Conservation (phyloP, 2,113 vertebrate species). For the Microcebus tavaratra region DNA sequence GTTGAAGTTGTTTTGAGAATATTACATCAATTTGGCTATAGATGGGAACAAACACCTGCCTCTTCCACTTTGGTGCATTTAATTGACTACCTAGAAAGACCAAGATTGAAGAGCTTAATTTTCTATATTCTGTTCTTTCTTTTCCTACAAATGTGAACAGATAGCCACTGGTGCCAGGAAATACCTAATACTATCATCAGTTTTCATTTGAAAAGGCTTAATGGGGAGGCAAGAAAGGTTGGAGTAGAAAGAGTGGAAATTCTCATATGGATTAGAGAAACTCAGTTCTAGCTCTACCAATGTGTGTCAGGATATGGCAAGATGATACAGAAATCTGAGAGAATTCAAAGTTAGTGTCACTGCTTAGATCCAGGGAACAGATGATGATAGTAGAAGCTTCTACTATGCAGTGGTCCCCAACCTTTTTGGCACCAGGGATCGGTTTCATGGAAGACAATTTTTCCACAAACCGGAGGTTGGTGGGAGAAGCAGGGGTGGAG, state of each 20-base stretch:
- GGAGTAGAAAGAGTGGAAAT: neutral
- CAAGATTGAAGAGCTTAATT: neutral
- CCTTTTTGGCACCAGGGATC: no score
- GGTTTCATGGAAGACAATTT: no score
- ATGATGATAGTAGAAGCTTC: neutral
- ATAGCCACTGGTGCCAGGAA: neutral
- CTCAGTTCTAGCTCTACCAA: neutral
- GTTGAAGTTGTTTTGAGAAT: neutral
- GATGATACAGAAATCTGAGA: neutral
- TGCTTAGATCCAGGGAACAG: neutral
- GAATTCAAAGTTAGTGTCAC: neutral
- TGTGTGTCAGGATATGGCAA: neutral
- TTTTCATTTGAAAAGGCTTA: neutral
- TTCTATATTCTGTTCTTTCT: neutral
- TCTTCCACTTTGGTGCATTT: neutral
- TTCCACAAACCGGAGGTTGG: no score
- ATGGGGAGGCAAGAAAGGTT: neutral
- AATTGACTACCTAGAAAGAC: neutral
- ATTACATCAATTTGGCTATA: neutral
- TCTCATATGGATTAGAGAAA: neutral
- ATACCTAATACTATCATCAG: neutral
- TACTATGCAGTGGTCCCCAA: no score
- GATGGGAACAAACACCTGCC: neutral
- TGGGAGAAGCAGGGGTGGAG: no score
- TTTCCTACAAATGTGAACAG: neutral